Evolutionary conservation across 2,797 vertebrate genomes (phyloP).

Genomic region (Naso thynnoides): DNA sequence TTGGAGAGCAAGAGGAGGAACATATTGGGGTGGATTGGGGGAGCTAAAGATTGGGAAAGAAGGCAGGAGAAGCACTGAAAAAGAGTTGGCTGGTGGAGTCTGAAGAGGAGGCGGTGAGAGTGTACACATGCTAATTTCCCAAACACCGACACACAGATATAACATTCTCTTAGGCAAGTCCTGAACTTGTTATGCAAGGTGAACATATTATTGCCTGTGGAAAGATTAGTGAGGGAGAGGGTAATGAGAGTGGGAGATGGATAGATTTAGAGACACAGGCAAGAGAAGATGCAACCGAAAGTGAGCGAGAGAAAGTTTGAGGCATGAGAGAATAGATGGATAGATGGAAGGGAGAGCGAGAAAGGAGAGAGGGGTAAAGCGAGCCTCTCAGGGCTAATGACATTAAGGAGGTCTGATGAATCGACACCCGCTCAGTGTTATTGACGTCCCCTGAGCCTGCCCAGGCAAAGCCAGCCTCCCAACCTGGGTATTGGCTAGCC

Average conservation of each 20-base stretch:
- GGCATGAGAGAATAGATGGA: conserved; percentile 71
- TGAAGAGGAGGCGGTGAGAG: conserved; percentile 22
- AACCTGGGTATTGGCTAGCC: conserved; percentile 75
- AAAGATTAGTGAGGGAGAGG: conserved; percentile 68
- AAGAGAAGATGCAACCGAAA: conserved; percentile 62
- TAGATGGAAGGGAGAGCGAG: conserved; percentile 53
- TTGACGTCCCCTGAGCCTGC: conserved; percentile 81
- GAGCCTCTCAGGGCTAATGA: conserved; percentile 87
- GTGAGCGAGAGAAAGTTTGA: conserved; percentile 72
- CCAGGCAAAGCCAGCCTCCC: conserved; percentile 68
- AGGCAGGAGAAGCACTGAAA: conserved; percentile 23
- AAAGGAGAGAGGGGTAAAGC: conserved; percentile 63
- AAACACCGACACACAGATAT: conserved; percentile 45
- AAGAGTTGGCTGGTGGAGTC: conserved; percentile 23
- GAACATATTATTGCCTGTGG: conserved; percentile 68
- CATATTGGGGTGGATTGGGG: conserved; percentile 60
- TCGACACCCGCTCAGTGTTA: conserved; percentile 86
- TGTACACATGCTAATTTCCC: conserved; percentile 52
- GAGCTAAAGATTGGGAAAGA: conserved; percentile 10
- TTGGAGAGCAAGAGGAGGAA: conserved; percentile 67
- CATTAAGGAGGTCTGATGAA: conserved; percentile 87
- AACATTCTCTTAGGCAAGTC: conserved; percentile 60
- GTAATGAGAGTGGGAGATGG: conserved; percentile 77
- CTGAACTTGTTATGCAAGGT: conserved; percentile 68
- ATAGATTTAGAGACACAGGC: conserved; percentile 76